phyloP scores from a whole-genome alignment of 2,888 invertebrate genomes.

The Hyposoter didymator region DNA sequence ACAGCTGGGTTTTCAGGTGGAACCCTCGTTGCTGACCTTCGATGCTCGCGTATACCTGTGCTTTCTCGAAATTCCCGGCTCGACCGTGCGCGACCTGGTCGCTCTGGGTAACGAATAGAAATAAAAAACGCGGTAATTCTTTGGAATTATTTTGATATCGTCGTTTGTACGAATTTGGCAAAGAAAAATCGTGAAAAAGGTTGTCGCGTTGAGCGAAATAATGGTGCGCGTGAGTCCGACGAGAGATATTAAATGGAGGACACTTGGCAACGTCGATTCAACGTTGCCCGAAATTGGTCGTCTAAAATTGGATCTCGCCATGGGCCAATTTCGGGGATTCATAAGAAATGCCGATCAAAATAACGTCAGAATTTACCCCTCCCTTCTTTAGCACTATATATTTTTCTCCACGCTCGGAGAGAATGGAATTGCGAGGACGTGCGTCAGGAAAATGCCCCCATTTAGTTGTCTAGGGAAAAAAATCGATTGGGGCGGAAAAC shows the following conservation, averaged over 20 bases:
- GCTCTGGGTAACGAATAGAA: background rate
- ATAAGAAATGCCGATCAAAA: slow-evolving; percentile 1
- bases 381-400: background rate
- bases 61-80: slow-evolving; percentile 7
- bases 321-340: slow-evolving; percentile 4
- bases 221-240: background rate
- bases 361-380: background rate
- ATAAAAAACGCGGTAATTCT: background rate
- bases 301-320: slow-evolving; percentile 9
- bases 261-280: background rate
- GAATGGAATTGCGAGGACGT: background rate
- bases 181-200: background rate
- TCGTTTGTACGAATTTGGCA: background rate
- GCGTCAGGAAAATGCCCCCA: slow-evolving; percentile 3
- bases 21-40: slow-evolving; percentile 55
- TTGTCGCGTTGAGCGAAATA: background rate
- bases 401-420: background rate
- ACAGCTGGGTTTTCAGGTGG: slow-evolving; percentile 22
- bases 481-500: background rate
- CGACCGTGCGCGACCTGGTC: slow-evolving; percentile 18
- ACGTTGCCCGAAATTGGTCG: background rate
- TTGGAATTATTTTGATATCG: background rate
- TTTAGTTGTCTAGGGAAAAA: slow-evolving; percentile 4
- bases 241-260: background rate
- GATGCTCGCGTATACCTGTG: slow-evolving; percentile 42